Evolutionary conservation across 2,797 vertebrate genomes (phyloP).

Genomic region (Adrianichthys oophorus): DNA sequence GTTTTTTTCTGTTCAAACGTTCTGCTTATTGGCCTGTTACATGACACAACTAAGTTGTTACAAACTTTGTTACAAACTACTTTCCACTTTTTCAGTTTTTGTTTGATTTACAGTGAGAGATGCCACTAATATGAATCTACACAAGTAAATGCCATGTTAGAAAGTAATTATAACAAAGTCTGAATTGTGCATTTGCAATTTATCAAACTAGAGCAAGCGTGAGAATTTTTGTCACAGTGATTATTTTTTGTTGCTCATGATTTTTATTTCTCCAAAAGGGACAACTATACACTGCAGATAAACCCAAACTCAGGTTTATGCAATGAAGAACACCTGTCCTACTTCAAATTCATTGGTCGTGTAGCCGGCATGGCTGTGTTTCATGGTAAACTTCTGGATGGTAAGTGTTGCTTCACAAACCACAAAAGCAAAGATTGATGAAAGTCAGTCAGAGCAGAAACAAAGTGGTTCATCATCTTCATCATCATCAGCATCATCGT

Average conservation of each 20-base stretch:
- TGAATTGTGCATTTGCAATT: no score
- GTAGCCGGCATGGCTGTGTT: constrained; percentile 98
- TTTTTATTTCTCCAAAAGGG: constrained; percentile 73
- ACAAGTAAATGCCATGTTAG: no score
- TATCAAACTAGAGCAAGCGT: neutral
- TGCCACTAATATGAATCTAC: no score
- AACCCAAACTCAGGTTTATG: constrained; percentile 97
- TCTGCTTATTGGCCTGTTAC: no score
- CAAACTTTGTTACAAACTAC: no score
- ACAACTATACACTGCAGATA: constrained; percentile 98
- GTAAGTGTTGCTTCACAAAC: constrained; percentile 66
- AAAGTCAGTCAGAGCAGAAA: neutral
- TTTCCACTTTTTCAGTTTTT: no score
- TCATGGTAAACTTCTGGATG: constrained; percentile 95
- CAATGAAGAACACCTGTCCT: constrained; percentile 96
- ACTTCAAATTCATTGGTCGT: constrained; percentile 98
- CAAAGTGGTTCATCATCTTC: neutral
- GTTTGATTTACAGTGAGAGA: no score
- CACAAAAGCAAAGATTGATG: neutral
- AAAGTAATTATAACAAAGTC: no score
- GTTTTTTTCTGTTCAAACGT: no score
- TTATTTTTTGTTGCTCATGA: no score
- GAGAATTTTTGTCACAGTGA: neutral
- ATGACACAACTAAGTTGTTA: no score
- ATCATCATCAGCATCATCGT: constrained; percentile 6